Conservation (phyloP, 2,797 vertebrate genomes). For the Geotrypetes seraphini region DNA sequence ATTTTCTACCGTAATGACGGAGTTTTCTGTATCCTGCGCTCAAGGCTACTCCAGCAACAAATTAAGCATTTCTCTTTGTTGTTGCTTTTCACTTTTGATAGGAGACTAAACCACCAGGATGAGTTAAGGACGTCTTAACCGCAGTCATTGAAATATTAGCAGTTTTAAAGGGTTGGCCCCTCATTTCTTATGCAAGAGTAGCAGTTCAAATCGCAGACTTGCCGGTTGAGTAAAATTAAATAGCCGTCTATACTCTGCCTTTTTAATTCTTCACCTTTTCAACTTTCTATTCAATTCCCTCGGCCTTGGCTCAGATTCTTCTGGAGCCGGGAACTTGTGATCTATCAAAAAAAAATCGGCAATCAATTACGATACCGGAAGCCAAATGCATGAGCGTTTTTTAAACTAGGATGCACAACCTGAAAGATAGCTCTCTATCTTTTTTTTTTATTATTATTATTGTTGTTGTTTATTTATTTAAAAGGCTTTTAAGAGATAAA, state of each 20-base stretch:
- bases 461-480: too few species aligned
- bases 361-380: constrained; percentile 43
- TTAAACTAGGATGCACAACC: constrained; percentile 22
- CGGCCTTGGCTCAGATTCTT: constrained; percentile 37
- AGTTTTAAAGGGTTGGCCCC: too few species aligned
- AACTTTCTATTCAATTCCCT: constrained; percentile 49
- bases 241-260: constrained; percentile 59
- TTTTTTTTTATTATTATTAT: too few species aligned
- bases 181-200: too few species aligned
- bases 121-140: too few species aligned
- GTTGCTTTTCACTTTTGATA: too few species aligned
- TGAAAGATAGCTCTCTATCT: constrained; percentile 39
- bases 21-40: too few species aligned
- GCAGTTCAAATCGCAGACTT: constrained; percentile 21
- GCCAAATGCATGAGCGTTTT: constrained; percentile 32
- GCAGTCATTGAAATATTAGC: too few species aligned
- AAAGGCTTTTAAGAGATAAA: constrained; percentile 23
- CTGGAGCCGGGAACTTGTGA: constrained; percentile 38
- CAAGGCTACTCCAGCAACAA: constrained; percentile 8
- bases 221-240: constrained; percentile 39
- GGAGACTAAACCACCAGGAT: too few species aligned
- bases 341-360: constrained; percentile 44
- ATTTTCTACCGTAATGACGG: too few species aligned
- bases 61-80: constrained; percentile 24
- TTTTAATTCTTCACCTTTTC: constrained; percentile 54